Evolutionary conservation across 2,888 invertebrate genomes (phyloP).

Genomic region (Malacosoma neustria): DNA sequence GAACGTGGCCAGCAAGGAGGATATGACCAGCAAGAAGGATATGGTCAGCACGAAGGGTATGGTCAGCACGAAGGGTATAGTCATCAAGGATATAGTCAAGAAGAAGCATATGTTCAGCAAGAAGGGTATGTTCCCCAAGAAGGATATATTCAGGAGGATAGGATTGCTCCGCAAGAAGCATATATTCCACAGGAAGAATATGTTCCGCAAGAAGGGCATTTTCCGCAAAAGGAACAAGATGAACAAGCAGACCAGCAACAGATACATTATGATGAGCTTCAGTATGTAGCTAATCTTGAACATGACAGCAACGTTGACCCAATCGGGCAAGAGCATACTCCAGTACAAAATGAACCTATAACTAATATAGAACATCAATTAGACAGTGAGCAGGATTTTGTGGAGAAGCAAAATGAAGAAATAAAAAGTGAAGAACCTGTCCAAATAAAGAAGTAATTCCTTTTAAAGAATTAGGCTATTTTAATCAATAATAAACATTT

Average conservation of each 20-base stretch:
- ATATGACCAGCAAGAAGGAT: conserved; percentile 45
- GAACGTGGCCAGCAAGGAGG: too few relatives aligned
- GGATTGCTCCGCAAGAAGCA: conserved; percentile 15
- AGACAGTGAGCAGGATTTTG: conserved; percentile 32
- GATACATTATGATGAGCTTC: conserved; percentile 10
- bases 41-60: conserved; percentile 17
- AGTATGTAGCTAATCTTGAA: conserved; percentile 8
- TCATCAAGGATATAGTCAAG: too few relatives aligned
- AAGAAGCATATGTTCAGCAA: conserved; percentile 52
- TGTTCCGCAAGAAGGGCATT: conserved; percentile 17
- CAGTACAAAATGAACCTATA: conserved; percentile 18
- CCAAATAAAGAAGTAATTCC: background rate
- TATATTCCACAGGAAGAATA: conserved; percentile 15
- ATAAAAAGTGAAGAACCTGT: conserved; percentile 1
- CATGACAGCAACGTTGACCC: conserved; percentile 4
- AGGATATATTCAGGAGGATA: conserved; percentile 16
- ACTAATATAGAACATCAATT: conserved; percentile 28
- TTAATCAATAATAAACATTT: too few relatives aligned
- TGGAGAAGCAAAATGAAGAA: conserved; percentile 10
- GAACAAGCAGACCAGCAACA: conserved; percentile 10
- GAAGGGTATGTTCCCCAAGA: conserved; percentile 25
- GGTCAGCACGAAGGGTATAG: conserved; percentile 18
- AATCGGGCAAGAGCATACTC: conserved; percentile 11
- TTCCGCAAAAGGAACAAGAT: conserved; percentile 15
- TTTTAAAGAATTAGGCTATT: too few relatives aligned